A percentile compares a stretch with the other conserved stretches of the same genome.
Evolutionary conservation across 2,888 invertebrate genomes (phyloP).

Genomic region (Piscicola geometra): DNA sequence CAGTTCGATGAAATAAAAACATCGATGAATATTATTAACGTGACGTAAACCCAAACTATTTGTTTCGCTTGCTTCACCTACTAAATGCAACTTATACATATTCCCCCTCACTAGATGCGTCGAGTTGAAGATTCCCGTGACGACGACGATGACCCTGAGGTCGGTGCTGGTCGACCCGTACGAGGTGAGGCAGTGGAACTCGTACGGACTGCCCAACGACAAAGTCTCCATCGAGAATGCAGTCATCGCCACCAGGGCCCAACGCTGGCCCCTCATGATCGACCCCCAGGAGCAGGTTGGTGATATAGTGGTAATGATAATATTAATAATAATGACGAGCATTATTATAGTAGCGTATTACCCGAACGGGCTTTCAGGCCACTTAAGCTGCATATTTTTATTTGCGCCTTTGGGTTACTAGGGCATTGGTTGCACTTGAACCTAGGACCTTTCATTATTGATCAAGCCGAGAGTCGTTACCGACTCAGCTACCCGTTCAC

Average conservation of each 20-base stretch:
- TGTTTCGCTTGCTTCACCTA: background rate
- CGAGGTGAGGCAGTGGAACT: conserved; percentile 64
- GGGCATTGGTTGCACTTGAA: too few species aligned
- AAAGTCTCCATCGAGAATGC: conserved; percentile 57
- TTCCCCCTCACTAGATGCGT: conserved; percentile 57
- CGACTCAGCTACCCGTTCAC: too few species aligned
- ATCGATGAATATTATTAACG: background rate
- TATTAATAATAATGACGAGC: too few species aligned
- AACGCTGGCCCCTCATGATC: conserved; percentile 58
- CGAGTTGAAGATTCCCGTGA: conserved; percentile 68
- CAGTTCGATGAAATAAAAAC: too few species aligned
- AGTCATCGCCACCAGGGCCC: conserved; percentile 55
- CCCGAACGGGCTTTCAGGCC: too few species aligned
- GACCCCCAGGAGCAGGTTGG: conserved; percentile 57
- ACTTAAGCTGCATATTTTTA: too few species aligned
- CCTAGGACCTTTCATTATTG: too few species aligned
- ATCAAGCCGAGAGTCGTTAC: too few species aligned
- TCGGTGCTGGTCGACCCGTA: conserved; percentile 55
- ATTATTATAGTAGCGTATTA: too few species aligned
- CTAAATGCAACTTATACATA: background rate
- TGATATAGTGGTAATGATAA: too few species aligned
- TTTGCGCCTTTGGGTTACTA: too few species aligned
- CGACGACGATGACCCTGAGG: conserved; percentile 64
- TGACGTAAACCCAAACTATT: background rate
- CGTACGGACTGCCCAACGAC: conserved; percentile 52